A percentile compares a stretch with the other conserved stretches of the same genome.
Conservation (phyloP, 2,888 invertebrate species). For the Philereme transversata region DNA sequence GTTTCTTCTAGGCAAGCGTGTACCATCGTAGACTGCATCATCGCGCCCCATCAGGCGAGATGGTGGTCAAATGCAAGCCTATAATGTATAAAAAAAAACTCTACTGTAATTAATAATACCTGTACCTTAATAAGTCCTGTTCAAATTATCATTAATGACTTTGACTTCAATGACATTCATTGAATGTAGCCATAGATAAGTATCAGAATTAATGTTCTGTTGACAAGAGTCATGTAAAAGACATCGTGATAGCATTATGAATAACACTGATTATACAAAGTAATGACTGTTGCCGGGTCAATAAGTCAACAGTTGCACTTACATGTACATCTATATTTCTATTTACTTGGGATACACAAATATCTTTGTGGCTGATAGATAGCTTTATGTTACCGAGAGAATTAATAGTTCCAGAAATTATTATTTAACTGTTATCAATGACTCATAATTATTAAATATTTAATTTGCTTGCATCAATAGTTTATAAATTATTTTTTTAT, state of each 20-base stretch:
- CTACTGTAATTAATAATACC: no score
- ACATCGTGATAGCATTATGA: constrained; percentile 47
- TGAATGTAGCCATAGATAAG: constrained; percentile 23
- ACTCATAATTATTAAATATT: no score
- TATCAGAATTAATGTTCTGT: constrained; percentile 38
- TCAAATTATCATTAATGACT: no score
- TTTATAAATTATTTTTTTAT: no score
- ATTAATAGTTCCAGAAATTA: constrained; percentile 26
- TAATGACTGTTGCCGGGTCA: constrained; percentile 62
- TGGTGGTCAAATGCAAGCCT: no score
- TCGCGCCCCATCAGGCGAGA: no score
- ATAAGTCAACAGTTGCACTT: constrained; percentile 64
- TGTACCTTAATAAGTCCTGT: no score
- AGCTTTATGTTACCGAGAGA: constrained; percentile 7
- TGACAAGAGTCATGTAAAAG: constrained; percentile 54
- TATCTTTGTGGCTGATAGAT: constrained; percentile 34
- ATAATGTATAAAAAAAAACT: no score
- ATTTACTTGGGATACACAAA: constrained; percentile 42
- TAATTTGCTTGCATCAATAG: no score
- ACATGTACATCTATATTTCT: constrained; percentile 41
- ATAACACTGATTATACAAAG: constrained; percentile 44
- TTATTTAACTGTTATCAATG: background rate
- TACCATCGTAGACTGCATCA: no score
- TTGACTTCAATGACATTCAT: constrained; percentile 10
- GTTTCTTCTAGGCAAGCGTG: no score